phyloP scores from a whole-genome alignment of 2,797 vertebrate genomes.

The Hippopotamyrus pictus region DNA sequence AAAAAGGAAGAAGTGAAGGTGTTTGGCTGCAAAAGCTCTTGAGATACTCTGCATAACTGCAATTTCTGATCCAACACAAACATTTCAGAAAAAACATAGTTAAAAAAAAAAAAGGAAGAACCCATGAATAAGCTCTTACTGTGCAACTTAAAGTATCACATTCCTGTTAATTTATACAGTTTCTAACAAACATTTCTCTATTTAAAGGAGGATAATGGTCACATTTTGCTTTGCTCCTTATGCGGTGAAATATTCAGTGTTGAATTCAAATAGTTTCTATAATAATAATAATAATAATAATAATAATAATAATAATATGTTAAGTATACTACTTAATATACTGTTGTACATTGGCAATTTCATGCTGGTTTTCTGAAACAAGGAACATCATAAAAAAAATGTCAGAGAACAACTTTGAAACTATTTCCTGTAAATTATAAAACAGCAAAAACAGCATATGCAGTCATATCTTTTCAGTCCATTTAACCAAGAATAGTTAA shows the following conservation, averaged over 20 bases:
- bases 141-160: neutral
- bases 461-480: neutral
- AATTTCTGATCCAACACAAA: neutral
- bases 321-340: neutral
- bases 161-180: neutral
- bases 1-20: neutral
- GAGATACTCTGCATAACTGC: neutral
- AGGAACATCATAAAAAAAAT: neutral
- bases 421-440: neutral
- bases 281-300: neutral
- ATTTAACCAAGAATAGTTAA: neutral
- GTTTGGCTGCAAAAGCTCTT: neutral
- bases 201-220: neutral
- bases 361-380: neutral
- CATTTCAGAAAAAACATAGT: neutral
- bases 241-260: neutral
- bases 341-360: neutral
- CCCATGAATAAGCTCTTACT: neutral
- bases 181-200: neutral
- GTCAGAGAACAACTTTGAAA: neutral
- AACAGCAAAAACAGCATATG: neutral
- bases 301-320: neutral
- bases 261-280: neutral
- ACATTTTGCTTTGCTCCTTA: neutral
- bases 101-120: neutral